Conservation (phyloP, 2,888 invertebrate genomes). For the Drosophila kambysellisi region DNA sequence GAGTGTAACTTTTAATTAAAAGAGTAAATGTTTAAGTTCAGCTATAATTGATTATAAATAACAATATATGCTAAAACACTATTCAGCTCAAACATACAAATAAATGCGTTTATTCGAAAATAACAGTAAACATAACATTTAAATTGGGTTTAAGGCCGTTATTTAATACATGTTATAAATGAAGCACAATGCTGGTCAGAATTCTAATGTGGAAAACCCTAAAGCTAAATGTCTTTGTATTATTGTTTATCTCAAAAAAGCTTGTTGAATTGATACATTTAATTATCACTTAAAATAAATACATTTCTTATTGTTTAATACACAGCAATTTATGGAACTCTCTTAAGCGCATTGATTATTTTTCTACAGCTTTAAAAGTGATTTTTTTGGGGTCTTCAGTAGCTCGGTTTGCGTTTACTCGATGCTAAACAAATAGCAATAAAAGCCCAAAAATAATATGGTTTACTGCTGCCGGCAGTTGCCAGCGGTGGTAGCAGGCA, state of each 20-base stretch:
- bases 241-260: neutral
- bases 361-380: constrained; percentile 28
- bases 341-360: constrained; percentile 27
- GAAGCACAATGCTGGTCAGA: neutral
- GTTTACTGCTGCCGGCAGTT: constrained; percentile 60
- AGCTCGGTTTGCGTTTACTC: constrained; percentile 28
- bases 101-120: neutral
- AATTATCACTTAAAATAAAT: neutral
- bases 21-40: neutral
- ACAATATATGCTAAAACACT: neutral
- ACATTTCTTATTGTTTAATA: neutral
- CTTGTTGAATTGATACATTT: neutral
- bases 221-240: neutral
- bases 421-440: constrained; percentile 73
- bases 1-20: neutral
- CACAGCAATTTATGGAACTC: constrained; percentile 11
- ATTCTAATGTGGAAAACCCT: neutral
- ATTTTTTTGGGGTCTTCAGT: constrained; percentile 17
- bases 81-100: neutral
- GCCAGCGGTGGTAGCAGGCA: neutral
- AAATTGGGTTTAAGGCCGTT: neutral
- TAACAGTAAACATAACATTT: neutral
- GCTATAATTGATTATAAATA: neutral
- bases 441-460: constrained; percentile 75
- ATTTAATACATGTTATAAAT: neutral